Percentiles rank a stretch among this genome's conserved stretches.
These are phyloP conservation scores for Smittia sp. DNA, from an alignment of 2,888 invertebrate genomes.

Conservation along the genomic window DNA sequence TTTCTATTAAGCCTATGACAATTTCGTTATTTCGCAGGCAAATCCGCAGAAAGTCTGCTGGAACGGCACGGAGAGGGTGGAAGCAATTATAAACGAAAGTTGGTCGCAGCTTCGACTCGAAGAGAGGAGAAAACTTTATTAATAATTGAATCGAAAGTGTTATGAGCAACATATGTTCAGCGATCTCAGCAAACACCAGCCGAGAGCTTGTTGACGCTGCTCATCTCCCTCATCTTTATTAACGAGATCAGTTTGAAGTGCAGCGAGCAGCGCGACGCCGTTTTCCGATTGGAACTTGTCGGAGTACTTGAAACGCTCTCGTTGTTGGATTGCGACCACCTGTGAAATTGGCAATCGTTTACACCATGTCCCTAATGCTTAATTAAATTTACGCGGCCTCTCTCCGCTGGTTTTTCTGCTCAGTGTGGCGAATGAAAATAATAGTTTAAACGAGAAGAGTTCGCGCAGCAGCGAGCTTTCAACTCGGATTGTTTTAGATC, in stretches of 20 bases:
- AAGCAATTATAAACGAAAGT: slow-evolving; percentile 38
- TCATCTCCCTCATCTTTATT: background rate
- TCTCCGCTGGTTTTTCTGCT: background rate
- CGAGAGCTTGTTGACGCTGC: no score
- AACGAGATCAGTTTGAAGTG: background rate
- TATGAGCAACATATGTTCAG: slow-evolving; percentile 34
- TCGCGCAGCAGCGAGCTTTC: background rate
- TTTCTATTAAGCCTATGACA: slow-evolving; percentile 2
- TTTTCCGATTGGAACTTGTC: background rate
- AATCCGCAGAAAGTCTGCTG: background rate
- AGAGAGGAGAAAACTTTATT: slow-evolving; percentile 19
- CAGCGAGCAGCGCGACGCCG: slow-evolving; percentile 10
- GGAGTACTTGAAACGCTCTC: background rate
- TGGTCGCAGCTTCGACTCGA: background rate
- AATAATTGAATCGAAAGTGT: slow-evolving; percentile 31
- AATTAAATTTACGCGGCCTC: slow-evolving; percentile 34
- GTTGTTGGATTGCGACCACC: slow-evolving; percentile 20
- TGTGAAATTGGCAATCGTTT: slow-evolving; percentile 26
- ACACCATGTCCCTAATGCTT: slow-evolving; percentile 31
- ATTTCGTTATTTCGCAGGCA: background rate
- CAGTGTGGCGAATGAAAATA: background rate
- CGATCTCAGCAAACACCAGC: background rate
- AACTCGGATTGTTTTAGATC: slow-evolving; percentile 21
- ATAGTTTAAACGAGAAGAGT: background rate
- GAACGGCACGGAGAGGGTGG: background rate